Base-by-base conservation (phyloP, 2,888 invertebrate species). In the Oxytorus armatus region DNA sequence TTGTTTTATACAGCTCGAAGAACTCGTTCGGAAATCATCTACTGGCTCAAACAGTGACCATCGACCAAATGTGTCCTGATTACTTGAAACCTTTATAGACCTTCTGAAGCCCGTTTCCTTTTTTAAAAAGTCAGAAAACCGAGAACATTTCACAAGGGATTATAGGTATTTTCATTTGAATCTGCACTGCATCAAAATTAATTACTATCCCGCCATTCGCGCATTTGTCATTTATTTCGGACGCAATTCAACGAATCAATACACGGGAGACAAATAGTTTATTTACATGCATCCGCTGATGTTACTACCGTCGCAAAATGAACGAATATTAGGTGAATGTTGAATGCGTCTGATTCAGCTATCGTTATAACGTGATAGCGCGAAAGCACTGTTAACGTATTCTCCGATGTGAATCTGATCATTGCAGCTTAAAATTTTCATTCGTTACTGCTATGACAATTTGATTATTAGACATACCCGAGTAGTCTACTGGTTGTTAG, bases 11-110 rank as follows among this genome's bases (percentile, higher is more conserved):
- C 11, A 51, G 51, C 57, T 36, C 47, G 18, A 29, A 14, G 16
- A 44, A 16, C 51, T 61, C n/a, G 51, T 59, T 51, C n/a, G 14
- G 55, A 49, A 61, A 51, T n/a, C 10, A 49, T 51, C 51, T 14
- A 39, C 21, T 21, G n/a, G 16, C 21, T 23, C 16, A 39, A 36
- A 16, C 61, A 11, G 14, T 10, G 36, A 29, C 49, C 39, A 47
- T 33, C 4, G 49, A 23, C n/a, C n/a, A 16, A 51, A 51, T 23
- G 55, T 25, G 42, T 69, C 23, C 39, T 5, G 44, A 14, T 69
- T 11, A 16, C 68, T 69, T 4, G 10, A 10, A 25, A 16, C 25
- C 55, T 18, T 10, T 53, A 42, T 42, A 53, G 10, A 42, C 55
- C 39, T 39, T 55, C 11, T 33, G 21, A 66, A 49, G 49, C n/a